phyloP scores from a whole-genome alignment of 2,888 invertebrate species.

The Hipparchia sbordonii region DNA sequence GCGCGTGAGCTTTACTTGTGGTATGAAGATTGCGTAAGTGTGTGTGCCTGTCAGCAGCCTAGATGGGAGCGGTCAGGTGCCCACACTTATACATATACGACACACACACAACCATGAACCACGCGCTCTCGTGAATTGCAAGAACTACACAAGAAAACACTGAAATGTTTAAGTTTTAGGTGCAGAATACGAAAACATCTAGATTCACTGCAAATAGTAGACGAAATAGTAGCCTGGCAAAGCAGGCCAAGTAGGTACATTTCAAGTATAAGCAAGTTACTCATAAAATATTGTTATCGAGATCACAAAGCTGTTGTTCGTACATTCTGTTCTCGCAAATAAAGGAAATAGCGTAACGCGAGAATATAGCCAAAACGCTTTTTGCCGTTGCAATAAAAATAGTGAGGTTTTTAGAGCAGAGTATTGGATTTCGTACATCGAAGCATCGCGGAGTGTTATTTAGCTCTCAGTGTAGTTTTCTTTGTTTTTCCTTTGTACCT shows the following conservation, averaged over 20 bases:
- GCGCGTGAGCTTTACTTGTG: no score
- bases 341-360: conserved; percentile 16
- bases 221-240: neutral
- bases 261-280: conserved; percentile 8
- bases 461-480: neutral
- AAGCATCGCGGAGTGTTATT: conserved; percentile 1
- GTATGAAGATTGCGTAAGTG: no score
- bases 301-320: conserved; percentile 10
- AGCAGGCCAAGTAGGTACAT: neutral
- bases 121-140: no score
- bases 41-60: no score
- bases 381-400: conserved; percentile 26
- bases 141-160: no score
- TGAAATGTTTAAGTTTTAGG: no score
- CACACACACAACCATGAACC: no score
- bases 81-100: no score
- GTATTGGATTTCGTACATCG: conserved; percentile 22
- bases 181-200: no score
- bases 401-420: conserved; percentile 20
- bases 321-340: conserved; percentile 14
- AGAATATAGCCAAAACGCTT: conserved; percentile 22
- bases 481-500: neutral
- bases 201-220: neutral
- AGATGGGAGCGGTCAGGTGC: no score
- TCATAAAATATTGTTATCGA: conserved; percentile 17